A percentile compares a stretch with the other conserved stretches of the same genome.
phyloP scores from a whole-genome alignment of 2,797 vertebrate species.

The Leptatherina wallacei region DNA sequence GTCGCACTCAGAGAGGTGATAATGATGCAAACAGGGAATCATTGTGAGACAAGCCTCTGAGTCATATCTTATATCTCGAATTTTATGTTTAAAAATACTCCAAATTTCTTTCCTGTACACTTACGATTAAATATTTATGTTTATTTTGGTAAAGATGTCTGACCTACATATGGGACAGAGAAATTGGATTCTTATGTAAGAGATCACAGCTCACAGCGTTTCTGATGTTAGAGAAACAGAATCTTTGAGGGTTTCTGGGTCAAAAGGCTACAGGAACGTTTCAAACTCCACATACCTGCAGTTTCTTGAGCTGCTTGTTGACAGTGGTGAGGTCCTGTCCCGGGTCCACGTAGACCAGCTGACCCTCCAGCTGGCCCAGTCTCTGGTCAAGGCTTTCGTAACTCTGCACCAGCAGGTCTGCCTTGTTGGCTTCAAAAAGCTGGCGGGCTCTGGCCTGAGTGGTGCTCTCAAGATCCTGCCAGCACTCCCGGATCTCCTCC shows the following conservation, averaged over 20 bases:
- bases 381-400: constrained; percentile 89
- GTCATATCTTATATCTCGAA: too few relatives aligned
- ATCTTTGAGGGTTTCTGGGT: background rate
- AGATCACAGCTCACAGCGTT: background rate
- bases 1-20: background rate
- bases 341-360: constrained; percentile 85
- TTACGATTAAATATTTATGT: background rate
- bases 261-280: background rate
- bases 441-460: constrained; percentile 89
- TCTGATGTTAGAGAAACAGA: background rate
- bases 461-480: constrained; percentile 90
- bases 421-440: constrained; percentile 90
- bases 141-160: constrained; percentile 4
- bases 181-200: background rate
- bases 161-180: background rate
- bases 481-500: constrained; percentile 90
- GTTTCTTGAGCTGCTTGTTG: constrained; percentile 91
- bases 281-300: constrained; percentile 80
- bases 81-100: too few relatives aligned
- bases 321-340: constrained; percentile 89
- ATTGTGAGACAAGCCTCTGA: background rate
- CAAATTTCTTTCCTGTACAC: background rate
- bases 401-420: constrained; percentile 89
- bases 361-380: constrained; percentile 88
- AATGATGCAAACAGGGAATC: constrained; percentile 29